Percentiles rank a stretch among this genome's conserved stretches.
phyloP scores from a whole-genome alignment of 2,888 invertebrate species.

The Oscheius onirici region DNA sequence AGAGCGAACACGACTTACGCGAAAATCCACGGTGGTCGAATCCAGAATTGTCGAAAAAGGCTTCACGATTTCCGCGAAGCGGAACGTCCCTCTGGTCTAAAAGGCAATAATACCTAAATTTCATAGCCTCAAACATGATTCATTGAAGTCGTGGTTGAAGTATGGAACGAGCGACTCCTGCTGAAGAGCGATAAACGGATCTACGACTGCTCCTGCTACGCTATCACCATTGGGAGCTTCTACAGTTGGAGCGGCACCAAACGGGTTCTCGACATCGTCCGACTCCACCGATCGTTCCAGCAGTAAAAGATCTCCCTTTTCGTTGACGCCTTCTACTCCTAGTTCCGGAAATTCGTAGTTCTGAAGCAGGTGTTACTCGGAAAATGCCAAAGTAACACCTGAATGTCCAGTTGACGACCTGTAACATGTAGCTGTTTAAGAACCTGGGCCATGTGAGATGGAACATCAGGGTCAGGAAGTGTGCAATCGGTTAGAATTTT shows the following conservation, averaged over 20 bases:
- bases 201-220: neutral
- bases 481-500: neutral
- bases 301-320: neutral
- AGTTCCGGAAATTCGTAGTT: constrained; percentile 6
- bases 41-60: too few species aligned
- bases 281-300: constrained; percentile 1
- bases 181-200: neutral
- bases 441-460: neutral
- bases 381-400: neutral
- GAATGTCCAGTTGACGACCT: neutral
- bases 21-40: too few species aligned
- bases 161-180: too few species aligned
- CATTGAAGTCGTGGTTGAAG: too few species aligned
- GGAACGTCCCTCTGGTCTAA: too few species aligned
- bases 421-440: neutral
- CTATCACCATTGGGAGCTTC: neutral
- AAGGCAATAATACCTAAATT: too few species aligned
- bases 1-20: too few species aligned
- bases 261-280: neutral
- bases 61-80: too few species aligned
- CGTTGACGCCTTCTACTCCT: neutral
- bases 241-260: too few species aligned
- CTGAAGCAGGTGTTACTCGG: neutral
- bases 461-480: neutral
- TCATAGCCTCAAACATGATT: too few species aligned